phyloP scores from a whole-genome alignment of 92 coral and sea anemone species.

The Paramuricea clavata region DNA sequence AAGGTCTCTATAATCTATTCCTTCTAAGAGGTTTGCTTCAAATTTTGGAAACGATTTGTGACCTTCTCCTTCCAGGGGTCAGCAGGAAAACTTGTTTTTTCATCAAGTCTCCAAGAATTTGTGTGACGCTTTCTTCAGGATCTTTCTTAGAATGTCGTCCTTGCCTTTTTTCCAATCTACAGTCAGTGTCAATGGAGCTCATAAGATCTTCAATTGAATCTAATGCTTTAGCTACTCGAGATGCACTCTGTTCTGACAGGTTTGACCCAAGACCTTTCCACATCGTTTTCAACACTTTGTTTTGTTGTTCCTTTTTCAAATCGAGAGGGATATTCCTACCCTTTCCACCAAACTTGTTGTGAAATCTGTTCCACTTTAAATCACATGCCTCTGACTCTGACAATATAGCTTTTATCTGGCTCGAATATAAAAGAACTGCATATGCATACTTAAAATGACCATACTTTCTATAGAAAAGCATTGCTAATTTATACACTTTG shows the following conservation, averaged over 20 bases:
- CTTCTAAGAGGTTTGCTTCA: slow-evolving; percentile 26
- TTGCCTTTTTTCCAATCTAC: background rate
- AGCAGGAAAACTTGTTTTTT: slow-evolving; percentile 32
- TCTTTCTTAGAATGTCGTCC: slow-evolving; percentile 32
- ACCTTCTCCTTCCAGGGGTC: slow-evolving; percentile 52
- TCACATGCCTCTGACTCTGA: slow-evolving; percentile 63
- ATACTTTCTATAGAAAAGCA: slow-evolving; percentile 55
- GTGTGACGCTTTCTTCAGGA: slow-evolving; percentile 42
- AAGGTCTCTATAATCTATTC: slow-evolving; percentile 39
- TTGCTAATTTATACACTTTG: slow-evolving; percentile 58
- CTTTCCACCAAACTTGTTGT: slow-evolving; percentile 63
- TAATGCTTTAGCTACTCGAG: slow-evolving; percentile 51
- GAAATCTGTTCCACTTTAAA: slow-evolving; percentile 71
- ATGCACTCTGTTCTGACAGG: slow-evolving; percentile 44
- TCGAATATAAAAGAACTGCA: slow-evolving; percentile 37
- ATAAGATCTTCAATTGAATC: slow-evolving; percentile 47
- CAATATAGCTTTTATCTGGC: slow-evolving; percentile 48
- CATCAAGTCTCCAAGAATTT: slow-evolving; percentile 23
- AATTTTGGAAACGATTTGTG: slow-evolving; percentile 47
- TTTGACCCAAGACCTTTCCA: slow-evolving; percentile 64
- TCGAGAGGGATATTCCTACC: slow-evolving; percentile 69
- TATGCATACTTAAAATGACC: slow-evolving; percentile 24
- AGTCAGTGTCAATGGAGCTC: slow-evolving; percentile 39
- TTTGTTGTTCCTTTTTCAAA: slow-evolving; percentile 35
- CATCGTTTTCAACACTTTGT: slow-evolving; percentile 56